Percentiles rank a stretch among this genome's conserved stretches.
phyloP scores from a whole-genome alignment of 1,140 invertebrate species.

The Sinonovacula constricta region DNA sequence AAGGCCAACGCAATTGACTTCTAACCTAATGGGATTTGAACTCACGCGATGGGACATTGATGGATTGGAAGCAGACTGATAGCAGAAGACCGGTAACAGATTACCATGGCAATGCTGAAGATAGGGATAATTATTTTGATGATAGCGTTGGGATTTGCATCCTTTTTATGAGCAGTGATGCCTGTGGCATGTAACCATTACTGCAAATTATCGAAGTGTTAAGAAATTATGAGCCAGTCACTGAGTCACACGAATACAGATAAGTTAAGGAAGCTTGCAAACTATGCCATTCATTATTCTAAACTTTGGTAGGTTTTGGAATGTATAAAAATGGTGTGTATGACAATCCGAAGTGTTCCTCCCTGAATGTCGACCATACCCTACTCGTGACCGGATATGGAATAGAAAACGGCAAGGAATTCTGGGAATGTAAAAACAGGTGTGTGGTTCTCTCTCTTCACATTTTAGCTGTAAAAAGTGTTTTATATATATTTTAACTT shows the following conservation, averaged over 20 bases:
- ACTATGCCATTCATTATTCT: background rate
- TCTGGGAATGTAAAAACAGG: conserved; percentile 93
- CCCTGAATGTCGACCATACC: conserved; percentile 89
- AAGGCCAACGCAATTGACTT: too few species aligned
- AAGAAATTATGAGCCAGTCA: background rate
- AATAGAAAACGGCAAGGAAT: conserved; percentile 82
- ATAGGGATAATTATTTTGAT: background rate
- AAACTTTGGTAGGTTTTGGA: conserved; percentile 7
- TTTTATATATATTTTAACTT: too few species aligned
- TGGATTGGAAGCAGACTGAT: too few species aligned
- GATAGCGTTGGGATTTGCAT: too few species aligned
- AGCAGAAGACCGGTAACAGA: too few species aligned
- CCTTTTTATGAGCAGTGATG: background rate
- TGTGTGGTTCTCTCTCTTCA: too few species aligned
- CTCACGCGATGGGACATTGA: too few species aligned
- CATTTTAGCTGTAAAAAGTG: too few species aligned
- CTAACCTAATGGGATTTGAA: too few species aligned
- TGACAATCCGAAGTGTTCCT: conserved; percentile 84
- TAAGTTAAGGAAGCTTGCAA: background rate
- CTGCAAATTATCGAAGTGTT: background rate
- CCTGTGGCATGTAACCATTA: background rate
- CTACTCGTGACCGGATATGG: conserved; percentile 92
- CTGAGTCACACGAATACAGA: background rate
- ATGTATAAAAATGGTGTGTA: conserved; percentile 81
- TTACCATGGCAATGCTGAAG: too few species aligned